Evolutionary conservation across 2,888 invertebrate genomes (phyloP), one percentile per base, ranked within the genome.

Genomic region (Anarsia innoxiella): DNA sequence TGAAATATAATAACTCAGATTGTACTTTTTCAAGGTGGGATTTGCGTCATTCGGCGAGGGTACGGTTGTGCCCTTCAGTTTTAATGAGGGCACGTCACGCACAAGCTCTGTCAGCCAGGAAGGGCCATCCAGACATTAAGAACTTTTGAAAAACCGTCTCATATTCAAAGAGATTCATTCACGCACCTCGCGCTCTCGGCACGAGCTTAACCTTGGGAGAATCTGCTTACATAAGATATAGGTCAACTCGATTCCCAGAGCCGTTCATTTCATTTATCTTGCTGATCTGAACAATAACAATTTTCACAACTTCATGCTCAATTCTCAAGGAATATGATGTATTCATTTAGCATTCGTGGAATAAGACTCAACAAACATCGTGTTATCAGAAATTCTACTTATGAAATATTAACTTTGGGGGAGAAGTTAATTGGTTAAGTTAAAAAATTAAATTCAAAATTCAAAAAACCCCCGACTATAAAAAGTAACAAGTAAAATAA

Each of bases 81-180:
- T 51, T 62, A 67, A 71, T 58, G 61, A 54, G 40, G 48, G 42
- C 38, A 44, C 45, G 55, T 58, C 68, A 68, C 64, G 64, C 64
- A 64, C 46, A 51, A 44, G 37, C 27, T 19, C n/a, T 19, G 16
- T 23, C 34, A 15, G 33, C n/a, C 25, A 19, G 29, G 15, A 36
- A 32, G 36, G 32, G 32, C 36, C 32, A 29, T 36, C 36, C 28
- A 15, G 25, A 23, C 12, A 27, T 40, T 31, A 40, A 40, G 23
- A 32, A 12, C 23, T 32, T 28, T 36, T 23, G 19, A 31, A 40
- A 19, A 15, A 2, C 9, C 15, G 11, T 8, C 13, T 10, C 14
- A 16, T n/a, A 4, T 19, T 31, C 31, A 36, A 36, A 32, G 36
- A 23, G 28, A 8, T 19, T 23, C 31, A 27, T 36, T 36, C 39